These are phyloP conservation scores for Amitus sp. DNA, from an alignment of 2,888 invertebrate genomes.

Conservation along the genomic window DNA sequence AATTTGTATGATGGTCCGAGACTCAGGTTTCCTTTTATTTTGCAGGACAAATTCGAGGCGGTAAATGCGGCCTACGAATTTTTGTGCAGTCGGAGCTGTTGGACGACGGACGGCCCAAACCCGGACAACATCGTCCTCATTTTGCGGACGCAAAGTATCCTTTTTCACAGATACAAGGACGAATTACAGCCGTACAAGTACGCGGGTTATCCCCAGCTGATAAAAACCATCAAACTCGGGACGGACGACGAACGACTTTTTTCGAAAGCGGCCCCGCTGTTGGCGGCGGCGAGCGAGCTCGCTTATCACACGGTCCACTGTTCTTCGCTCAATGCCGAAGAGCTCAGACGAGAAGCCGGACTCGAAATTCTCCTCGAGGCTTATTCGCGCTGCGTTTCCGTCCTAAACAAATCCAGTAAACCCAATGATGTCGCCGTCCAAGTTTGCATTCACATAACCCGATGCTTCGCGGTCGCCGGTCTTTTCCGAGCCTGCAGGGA, in stretches of 20 bases:
- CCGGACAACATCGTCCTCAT: constrained; percentile 94
- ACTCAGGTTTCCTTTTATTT: constrained; percentile 34
- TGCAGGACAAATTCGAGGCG: constrained; percentile 91
- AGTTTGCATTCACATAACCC: constrained; percentile 91
- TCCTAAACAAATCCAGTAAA: constrained; percentile 82
- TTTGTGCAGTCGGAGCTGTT: constrained; percentile 89
- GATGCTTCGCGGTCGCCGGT: constrained; percentile 95
- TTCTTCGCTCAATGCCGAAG: constrained; percentile 97
- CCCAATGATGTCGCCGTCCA: constrained; percentile 84
- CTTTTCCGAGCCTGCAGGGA: constrained; percentile 91
- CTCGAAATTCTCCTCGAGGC: constrained; percentile 90
- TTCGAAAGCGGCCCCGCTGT: constrained; percentile 81
- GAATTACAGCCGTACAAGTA: constrained; percentile 97
- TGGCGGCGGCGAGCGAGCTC: constrained; percentile 93
- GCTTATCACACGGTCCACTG: constrained; percentile 97
- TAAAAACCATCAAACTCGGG: constrained; percentile 94
- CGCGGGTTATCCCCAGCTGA: constrained; percentile 97
- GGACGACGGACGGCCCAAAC: constrained; percentile 90
- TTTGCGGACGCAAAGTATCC: constrained; percentile 91
- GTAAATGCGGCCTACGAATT: constrained; percentile 99
- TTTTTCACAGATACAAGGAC: constrained; percentile 90
- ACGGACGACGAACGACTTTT: constrained; percentile 94
- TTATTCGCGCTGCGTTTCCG: constrained; percentile 92
- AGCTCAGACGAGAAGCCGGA: constrained; percentile 92
- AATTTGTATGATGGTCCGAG: too few relatives aligned